Percentiles rank a stretch among this genome's conserved stretches.
These are phyloP conservation scores for Polypterus senegalus DNA, from an alignment of 2,113 vertebrate species.

Conservation along the genomic window DNA sequence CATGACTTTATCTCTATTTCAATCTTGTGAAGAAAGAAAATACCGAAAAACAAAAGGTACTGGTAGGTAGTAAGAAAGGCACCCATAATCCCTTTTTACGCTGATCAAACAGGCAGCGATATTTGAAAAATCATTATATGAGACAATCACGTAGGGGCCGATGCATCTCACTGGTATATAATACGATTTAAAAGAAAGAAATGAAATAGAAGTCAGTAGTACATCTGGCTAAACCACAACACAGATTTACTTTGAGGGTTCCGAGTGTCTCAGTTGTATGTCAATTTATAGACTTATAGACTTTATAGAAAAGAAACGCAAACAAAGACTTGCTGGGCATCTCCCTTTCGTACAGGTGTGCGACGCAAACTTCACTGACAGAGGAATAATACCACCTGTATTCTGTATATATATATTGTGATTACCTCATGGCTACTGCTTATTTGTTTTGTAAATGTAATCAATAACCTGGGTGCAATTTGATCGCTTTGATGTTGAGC, in stretches of 20 bases:
- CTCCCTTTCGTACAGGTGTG: constrained; percentile 5
- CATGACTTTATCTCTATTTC: too few species aligned
- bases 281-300: constrained; percentile 15
- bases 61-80: too few species aligned
- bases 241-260: constrained; percentile 18
- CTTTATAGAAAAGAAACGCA: neutral
- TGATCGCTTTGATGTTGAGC: constrained; percentile 26
- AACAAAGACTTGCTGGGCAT: neutral
- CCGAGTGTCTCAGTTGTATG: constrained; percentile 22
- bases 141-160: too few species aligned
- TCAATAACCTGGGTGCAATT: constrained; percentile 37
- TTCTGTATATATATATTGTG: neutral
- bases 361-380: neutral
- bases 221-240: constrained; percentile 32
- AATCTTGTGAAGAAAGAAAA: too few species aligned
- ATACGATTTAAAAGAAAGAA: too few species aligned
- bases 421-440: constrained; percentile 7
- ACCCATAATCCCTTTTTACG: too few species aligned
- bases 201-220: neutral
- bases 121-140: too few species aligned
- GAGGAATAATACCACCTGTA: neutral
- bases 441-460: constrained; percentile 20
- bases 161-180: too few species aligned
- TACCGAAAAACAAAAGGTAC: too few species aligned
- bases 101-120: too few species aligned